These are phyloP conservation scores for Brenthis ino DNA, from an alignment of 2,888 invertebrate genomes.

Conservation along the genomic window DNA sequence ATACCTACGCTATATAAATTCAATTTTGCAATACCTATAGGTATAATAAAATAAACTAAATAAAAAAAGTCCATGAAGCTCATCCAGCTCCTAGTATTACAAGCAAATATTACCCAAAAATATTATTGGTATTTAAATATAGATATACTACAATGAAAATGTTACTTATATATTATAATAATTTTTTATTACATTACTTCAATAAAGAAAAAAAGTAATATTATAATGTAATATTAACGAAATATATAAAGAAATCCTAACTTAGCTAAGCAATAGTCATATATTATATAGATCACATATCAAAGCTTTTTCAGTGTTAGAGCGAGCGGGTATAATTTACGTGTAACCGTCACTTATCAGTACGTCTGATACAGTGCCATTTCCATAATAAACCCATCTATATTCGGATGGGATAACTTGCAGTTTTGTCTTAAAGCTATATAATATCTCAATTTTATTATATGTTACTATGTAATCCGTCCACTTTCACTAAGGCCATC, in stretches of 20 bases:
- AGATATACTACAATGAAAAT: too few relatives aligned
- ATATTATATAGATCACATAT: conserved; percentile 29
- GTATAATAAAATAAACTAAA: too few relatives aligned
- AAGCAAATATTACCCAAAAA: too few relatives aligned
- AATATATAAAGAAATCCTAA: neutral
- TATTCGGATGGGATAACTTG: conserved; percentile 67
- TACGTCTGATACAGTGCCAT: conserved; percentile 63
- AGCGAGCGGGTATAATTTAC: conserved; percentile 55
- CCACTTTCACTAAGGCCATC: neutral
- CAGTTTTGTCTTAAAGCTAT: conserved; percentile 72
- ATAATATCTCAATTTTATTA: conserved; percentile 46
- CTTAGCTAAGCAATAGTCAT: conserved; percentile 2
- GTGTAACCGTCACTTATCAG: conserved; percentile 72
- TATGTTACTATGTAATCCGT: conserved; percentile 13
- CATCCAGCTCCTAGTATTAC: too few relatives aligned
- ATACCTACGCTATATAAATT: too few relatives aligned
- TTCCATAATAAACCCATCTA: conserved; percentile 74
- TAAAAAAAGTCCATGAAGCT: too few relatives aligned
- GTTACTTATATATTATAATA: too few relatives aligned
- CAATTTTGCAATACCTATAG: too few relatives aligned
- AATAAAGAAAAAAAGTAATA: neutral
- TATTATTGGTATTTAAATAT: too few relatives aligned
- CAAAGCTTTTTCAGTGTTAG: conserved; percentile 31
- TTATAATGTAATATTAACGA: neutral
- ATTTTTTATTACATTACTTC: too few relatives aligned